Conservation (phyloP, 2,888 invertebrate genomes). For the Deilephila porcellus region DNA sequence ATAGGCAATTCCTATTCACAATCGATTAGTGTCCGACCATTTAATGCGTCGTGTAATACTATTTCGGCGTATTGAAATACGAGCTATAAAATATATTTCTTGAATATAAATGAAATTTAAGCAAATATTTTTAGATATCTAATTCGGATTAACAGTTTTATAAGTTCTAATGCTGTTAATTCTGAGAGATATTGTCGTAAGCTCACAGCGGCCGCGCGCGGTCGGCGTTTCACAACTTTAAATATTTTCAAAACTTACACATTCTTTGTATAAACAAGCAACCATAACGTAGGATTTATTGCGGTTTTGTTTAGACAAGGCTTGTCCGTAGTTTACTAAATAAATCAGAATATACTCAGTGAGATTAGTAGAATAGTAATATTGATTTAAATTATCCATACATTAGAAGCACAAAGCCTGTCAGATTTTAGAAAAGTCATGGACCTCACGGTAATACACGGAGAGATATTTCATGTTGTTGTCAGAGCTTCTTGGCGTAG, state of each 20-base stretch:
- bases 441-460: no score
- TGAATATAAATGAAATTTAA: conserved; percentile 68
- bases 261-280: conserved; percentile 29
- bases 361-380: no score
- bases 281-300: conserved; percentile 17
- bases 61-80: conserved; percentile 60
- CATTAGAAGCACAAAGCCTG: no score
- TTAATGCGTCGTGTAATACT: conserved; percentile 57
- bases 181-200: conserved; percentile 37
- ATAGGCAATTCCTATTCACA: conserved; percentile 70
- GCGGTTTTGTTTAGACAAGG: not conserved
- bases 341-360: no score
- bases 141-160: conserved; percentile 48
- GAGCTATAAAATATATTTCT: conserved; percentile 61
- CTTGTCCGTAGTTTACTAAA: not conserved
- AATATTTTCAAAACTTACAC: conserved; percentile 29
- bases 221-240: conserved; percentile 33
- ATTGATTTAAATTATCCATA: no score
- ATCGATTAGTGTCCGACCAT: conserved; percentile 65
- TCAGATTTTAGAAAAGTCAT: no score
- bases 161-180: conserved; percentile 44
- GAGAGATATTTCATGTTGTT: no score
- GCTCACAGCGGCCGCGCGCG: conserved; percentile 30
- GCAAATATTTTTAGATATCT: conserved; percentile 59
- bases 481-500: no score